Conservation (phyloP, 2,888 invertebrate species). For the Stenichneumon culpator region DNA sequence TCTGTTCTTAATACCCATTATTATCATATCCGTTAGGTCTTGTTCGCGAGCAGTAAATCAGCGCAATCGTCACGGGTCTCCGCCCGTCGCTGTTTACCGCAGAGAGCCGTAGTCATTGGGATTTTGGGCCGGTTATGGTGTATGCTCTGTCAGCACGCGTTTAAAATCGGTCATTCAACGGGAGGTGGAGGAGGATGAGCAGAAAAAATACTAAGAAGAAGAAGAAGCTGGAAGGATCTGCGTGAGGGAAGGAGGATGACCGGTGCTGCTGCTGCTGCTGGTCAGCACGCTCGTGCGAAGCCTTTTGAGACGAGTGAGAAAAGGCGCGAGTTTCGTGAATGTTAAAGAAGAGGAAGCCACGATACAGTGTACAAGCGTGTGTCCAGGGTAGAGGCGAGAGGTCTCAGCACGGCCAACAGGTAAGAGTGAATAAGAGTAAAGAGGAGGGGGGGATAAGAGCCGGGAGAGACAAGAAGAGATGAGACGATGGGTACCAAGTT, state of each 20-base stretch:
- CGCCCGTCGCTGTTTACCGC: background rate
- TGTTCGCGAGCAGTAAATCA: background rate
- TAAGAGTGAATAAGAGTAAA: slow-evolving; percentile 63
- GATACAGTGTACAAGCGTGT: slow-evolving; percentile 33
- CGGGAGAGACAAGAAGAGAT: slow-evolving; percentile 72
- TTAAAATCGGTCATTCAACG: slow-evolving; percentile 61
- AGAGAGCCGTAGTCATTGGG: background rate
- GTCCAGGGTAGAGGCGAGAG: slow-evolving; percentile 42
- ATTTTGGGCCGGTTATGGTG: slow-evolving; percentile 5
- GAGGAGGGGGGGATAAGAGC: slow-evolving; percentile 58
- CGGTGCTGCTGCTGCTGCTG: slow-evolving; percentile 36
- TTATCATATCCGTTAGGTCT: background rate
- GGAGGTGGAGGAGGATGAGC: slow-evolving; percentile 27
- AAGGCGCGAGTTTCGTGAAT: slow-evolving; percentile 44
- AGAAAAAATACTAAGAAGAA: slow-evolving; percentile 7
- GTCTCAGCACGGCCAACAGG: slow-evolving; percentile 53
- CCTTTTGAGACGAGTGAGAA: slow-evolving; percentile 43
- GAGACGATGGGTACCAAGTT: slow-evolving; percentile 79
- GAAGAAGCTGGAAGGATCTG: slow-evolving; percentile 36
- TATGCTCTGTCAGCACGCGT: slow-evolving; percentile 33
- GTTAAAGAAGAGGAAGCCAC: slow-evolving; percentile 46
- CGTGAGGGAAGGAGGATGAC: slow-evolving; percentile 38
- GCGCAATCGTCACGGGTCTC: slow-evolving; percentile 10
- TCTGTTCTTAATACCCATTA: slow-evolving; percentile 2
- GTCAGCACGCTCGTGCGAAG: slow-evolving; percentile 33